Base-by-base conservation (phyloP, 1,140 invertebrate genomes). In the Anastrepha obliqua region DNA sequence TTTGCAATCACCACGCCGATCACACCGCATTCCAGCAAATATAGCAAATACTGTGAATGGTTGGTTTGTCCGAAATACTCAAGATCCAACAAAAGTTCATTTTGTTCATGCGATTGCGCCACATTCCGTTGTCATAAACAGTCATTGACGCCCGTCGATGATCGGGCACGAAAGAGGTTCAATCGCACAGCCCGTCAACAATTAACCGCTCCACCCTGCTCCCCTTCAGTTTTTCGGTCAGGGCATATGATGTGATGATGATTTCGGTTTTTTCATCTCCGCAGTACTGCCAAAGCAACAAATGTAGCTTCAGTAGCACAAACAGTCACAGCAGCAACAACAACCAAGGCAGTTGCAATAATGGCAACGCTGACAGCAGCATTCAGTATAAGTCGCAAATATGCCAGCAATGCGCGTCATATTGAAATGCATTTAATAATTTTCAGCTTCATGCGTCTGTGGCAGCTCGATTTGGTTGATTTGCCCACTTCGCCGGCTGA, bases 351-450 rank as follows among this genome's bases (percentile, higher is more conserved):
- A 55, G 47, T 55, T 81, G 74, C 74, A 81, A 81, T 81, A 81
- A 81, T 81, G 74, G 74, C 74, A 81, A 55, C 20, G 74, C 74
- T 81, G 74, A 81, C 74, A 81, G 58, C 55, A 60, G 59, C 85
- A 60, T 62, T 86, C 59, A 86, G 85, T 86, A 92, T 87, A 89
- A 89, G 92, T 92, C 88, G 67, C 86, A 90, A 88, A 88, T 90
- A 92, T 92, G 90, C 89, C 87, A 90, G 70, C 90, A 90, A 89
- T 92, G 91, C 91, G 65, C 86, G 44, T 87, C 86, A 91, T 92
- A 92, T 92, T 92, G 91, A 92, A 91, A 90, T 92, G 91, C 90
- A 91, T 91, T 91, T 91, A 91, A 91, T 91, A 91, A 91, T 91
- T 91, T 90, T 91, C 89, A 81, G 81, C 65, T 86, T 86, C 42